phyloP scores from a whole-genome alignment of 2,888 invertebrate species.

The Gastracanthus pulcherrimus region DNA sequence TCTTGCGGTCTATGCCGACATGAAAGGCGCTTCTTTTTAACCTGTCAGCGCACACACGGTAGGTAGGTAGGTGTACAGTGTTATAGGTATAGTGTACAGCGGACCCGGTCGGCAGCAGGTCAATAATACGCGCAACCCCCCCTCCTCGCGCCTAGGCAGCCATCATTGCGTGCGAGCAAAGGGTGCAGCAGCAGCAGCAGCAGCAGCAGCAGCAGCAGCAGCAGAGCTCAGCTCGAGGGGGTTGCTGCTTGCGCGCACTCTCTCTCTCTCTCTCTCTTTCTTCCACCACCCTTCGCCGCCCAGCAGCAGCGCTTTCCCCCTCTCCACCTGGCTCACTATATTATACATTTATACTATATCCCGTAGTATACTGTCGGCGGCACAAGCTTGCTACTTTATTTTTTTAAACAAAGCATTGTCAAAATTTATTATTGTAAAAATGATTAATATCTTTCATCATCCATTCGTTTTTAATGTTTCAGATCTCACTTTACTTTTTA shows the following conservation, averaged over 20 bases:
- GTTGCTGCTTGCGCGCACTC: no score
- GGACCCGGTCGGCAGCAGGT: conserved; percentile 53
- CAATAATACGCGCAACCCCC: conserved; percentile 71
- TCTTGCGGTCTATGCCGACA: background rate
- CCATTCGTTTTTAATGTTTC: no score
- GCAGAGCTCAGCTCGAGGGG: no score
- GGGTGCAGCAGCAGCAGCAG: conserved; percentile 65
- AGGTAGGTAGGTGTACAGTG: background rate
- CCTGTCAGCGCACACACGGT: conserved; percentile 1
- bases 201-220: background rate
- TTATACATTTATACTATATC: no score
- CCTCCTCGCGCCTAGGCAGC: conserved; percentile 72
- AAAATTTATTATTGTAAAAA: no score
- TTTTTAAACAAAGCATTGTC: no score
- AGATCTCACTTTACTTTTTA: no score
- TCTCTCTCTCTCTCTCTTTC: background rate
- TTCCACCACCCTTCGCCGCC: background rate
- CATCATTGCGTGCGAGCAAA: conserved; percentile 74
- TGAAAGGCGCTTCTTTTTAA: conserved; percentile 48
- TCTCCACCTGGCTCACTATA: background rate
- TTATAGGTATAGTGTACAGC: background rate
- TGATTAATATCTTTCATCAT: no score
- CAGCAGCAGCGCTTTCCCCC: no score
- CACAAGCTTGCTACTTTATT: no score
- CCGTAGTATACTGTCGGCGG: no score